Evolutionary conservation across 2,888 invertebrate species (phyloP), one percentile per base, ranked within the genome.

Genomic region (Drosophila mulleri): DNA sequence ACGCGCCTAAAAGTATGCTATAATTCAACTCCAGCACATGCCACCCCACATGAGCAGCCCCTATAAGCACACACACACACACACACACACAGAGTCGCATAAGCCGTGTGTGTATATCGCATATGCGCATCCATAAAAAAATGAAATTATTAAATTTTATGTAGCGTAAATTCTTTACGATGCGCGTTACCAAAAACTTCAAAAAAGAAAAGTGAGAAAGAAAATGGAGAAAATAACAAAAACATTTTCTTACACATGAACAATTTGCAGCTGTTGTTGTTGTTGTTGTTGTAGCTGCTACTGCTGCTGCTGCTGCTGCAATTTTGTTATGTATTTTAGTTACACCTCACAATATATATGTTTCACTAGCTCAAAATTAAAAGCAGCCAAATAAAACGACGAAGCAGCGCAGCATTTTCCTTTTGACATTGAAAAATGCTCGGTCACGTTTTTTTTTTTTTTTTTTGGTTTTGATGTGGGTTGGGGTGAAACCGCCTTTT

Each of bases 381-480:
- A 80, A 68, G 42, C 37, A 35, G 32, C 39, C 18, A 26, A 52
- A 45, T 44, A 42, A 57, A 72, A 66, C 29, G 69, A 62, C 73
- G 47, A 63, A 63, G 59, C 67, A 32, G 74, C 75, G 75, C 58
- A 78, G 76, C 63, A 80, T 77, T 92, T 91, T 91, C 83, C 87
- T 91, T 92, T 92, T 92, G 92, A 92, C 93, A 92, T 92, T 92
- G 93, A 92, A 92, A 92, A 92, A 92, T 92, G 92, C 91, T 89
- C 90, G 91, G 93, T 92, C 92, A 92, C 92, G 92, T 92, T 92
- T 92, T 92, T 37, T 54, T 29, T 50, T 48, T 48, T n/a, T n/a
- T 29, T 26, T 47, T 4, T 26, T 47, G 16, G 8, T 26, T 26
- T 26, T 3, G 16, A 16, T 2, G 2, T 6, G 18, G 18, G 11